phyloP scores from a whole-genome alignment of 2,113 vertebrate species.

The Ancistrus triradiatus region DNA sequence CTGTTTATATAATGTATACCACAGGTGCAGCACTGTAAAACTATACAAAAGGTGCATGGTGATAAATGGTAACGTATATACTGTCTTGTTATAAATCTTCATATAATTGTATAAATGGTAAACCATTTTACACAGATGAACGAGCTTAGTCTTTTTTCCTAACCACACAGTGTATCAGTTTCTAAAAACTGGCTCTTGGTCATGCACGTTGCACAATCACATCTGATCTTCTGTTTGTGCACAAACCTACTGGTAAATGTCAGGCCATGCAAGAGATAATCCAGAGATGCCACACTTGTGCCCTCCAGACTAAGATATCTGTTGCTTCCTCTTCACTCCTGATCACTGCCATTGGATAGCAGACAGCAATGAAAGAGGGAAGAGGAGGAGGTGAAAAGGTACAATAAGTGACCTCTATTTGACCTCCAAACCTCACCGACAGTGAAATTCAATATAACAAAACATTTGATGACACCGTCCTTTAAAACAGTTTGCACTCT shows the following conservation, averaged over 20 bases:
- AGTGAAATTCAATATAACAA: too few species aligned
- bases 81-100: too few species aligned
- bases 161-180: not conserved
- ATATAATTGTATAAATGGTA: too few species aligned
- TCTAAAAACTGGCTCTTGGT: slow-evolving; percentile 40
- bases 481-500: too few species aligned
- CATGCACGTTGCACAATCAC: slow-evolving; percentile 53
- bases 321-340: slow-evolving; percentile 61
- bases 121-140: not conserved
- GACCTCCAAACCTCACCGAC: slow-evolving; percentile 17
- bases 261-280: slow-evolving; percentile 60
- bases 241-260: slow-evolving; percentile 68
- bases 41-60: too few species aligned
- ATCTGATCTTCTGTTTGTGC: slow-evolving; percentile 58
- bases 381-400: not conserved
- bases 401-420: slow-evolving; percentile 39
- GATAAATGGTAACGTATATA: too few species aligned
- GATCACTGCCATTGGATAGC: slow-evolving; percentile 43
- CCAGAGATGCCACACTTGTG: slow-evolving; percentile 51
- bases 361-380: slow-evolving; percentile 33
- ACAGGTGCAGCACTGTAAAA: too few species aligned
- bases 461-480: too few species aligned
- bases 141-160: not conserved
- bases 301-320: slow-evolving; percentile 53
- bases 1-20: too few species aligned